Evolutionary conservation across 2,888 invertebrate genomes (phyloP).

Genomic region (Chloromyia formosa): DNA sequence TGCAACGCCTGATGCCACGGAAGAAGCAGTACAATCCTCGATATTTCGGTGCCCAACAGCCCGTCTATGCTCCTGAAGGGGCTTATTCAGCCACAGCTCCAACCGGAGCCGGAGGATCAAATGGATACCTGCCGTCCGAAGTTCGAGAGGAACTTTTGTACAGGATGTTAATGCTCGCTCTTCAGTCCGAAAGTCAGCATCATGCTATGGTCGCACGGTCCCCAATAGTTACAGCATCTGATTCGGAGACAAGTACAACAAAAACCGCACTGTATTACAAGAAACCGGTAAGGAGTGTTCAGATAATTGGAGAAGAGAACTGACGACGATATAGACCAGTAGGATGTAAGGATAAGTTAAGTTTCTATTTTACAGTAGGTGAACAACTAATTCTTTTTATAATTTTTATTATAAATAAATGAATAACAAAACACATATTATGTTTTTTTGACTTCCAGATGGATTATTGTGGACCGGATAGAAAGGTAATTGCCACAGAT

Average conservation of each 20-base stretch:
- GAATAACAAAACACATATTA: not conserved
- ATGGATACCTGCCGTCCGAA: slow-evolving; percentile 75
- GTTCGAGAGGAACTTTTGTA: slow-evolving; percentile 76
- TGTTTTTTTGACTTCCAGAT: not conserved
- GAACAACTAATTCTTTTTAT: not conserved
- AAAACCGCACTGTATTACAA: slow-evolving; percentile 66
- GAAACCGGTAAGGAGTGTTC: slow-evolving; percentile 75
- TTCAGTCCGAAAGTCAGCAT: slow-evolving; percentile 72
- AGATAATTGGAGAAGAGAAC: slow-evolving; percentile 74
- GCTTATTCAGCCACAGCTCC: slow-evolving; percentile 48
- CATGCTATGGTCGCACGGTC: slow-evolving; percentile 51
- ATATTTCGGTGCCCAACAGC: slow-evolving; percentile 64
- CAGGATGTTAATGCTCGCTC: slow-evolving; percentile 77
- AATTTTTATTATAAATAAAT: slow-evolving; percentile 30
- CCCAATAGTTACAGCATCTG: slow-evolving; percentile 50
- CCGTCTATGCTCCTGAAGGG: slow-evolving; percentile 59
- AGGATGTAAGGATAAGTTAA: slow-evolving; percentile 14
- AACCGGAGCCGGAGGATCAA: slow-evolving; percentile 51
- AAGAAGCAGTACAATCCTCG: slow-evolving; percentile 58
- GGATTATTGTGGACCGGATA: too few relatives aligned
- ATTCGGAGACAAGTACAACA: slow-evolving; percentile 61
- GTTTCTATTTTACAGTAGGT: not conserved
- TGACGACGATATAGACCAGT: slow-evolving; percentile 1
- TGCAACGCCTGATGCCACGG: slow-evolving; percentile 65
- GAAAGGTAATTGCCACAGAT: too few relatives aligned